Evolutionary conservation across 1,140 invertebrate species (phyloP), one percentile per base, ranked within the genome.

Genomic region (Panulirus ornatus): DNA sequence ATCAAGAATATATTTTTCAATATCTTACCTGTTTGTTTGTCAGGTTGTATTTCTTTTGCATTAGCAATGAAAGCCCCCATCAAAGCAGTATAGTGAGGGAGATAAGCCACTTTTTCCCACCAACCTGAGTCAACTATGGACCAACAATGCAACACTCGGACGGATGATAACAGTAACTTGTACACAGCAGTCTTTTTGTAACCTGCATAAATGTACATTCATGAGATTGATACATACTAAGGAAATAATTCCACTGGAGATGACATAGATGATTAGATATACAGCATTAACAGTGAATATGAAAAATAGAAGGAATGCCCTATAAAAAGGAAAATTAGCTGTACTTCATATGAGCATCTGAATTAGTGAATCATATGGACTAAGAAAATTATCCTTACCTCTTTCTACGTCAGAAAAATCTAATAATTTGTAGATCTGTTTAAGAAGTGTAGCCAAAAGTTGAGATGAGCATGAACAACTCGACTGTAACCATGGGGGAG

Each of bases 11-110:
- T 40, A 75, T 1, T n/a, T 42, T 42, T 22, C 0, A 38, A 9
- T 27, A 71, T 27, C 38, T n/a, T 36, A 84, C 83, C 66, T 84
- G 83, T 84, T 19, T 84, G 63, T 84, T n/a, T 84, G 38, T 84
- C 44, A 73, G 66, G 36, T 27, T 84, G 66, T 19, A 84, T 47
- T 22, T 71, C 63, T 19, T 22, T 73, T n/a, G 66, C 66, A 70
- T 73, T 84, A 19, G 83, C 36, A 34, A 71, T 63, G 19, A 84
- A 16, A 22, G 66, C 11, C 8, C 27, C 42, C 83, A 84, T 84
- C 1, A 84, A 36, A 16, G 66, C 38, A 30, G 83, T 70, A 40
- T 84, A 84, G 6, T 84, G 63, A 8, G 83, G 66, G 11, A 84
- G 44, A 16, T 36, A 44, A 47, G 83, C 38, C 3, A 84, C 83